These are phyloP conservation scores for Gila orcuttii DNA, from an alignment of 2,113 vertebrate species.

Conservation along the genomic window DNA sequence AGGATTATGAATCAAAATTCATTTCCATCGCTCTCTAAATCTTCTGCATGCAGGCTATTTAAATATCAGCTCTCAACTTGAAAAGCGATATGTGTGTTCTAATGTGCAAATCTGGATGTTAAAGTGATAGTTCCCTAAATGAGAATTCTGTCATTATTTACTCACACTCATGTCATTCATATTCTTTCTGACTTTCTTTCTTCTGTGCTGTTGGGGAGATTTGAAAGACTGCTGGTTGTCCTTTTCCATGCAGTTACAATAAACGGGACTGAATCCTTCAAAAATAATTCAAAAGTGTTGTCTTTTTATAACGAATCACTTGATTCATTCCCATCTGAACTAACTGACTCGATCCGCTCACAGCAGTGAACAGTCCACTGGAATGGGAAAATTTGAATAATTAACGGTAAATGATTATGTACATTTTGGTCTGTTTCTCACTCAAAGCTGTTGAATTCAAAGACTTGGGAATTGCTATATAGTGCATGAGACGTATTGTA, in stretches of 20 bases:
- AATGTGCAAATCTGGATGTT: not conserved
- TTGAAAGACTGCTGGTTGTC: not conserved
- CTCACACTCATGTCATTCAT: not conserved
- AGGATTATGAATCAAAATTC: constrained; percentile 47
- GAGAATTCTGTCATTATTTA: not conserved
- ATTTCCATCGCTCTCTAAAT: constrained; percentile 42
- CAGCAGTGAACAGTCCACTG: not conserved
- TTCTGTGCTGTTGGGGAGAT: not conserved
- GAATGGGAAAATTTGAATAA: not conserved
- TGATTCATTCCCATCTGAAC: not conserved
- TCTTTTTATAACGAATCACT: not conserved
- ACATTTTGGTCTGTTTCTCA: not conserved
- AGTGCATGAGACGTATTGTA: not conserved
- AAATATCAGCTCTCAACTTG: constrained; percentile 34
- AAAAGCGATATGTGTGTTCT: constrained; percentile 27
- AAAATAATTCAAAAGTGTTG: not conserved
- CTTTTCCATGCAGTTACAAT: not conserved
- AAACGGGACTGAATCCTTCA: not conserved
- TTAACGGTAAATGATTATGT: not conserved
- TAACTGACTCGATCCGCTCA: not conserved
- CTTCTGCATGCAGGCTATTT: constrained; percentile 27
- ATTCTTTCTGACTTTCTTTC: not conserved
- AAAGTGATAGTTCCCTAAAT: not conserved
- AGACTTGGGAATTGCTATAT: not conserved
- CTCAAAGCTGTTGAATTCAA: not conserved